Evolutionary conservation across 2,113 vertebrate genomes (phyloP).

Genomic region (Mustelus asterias): DNA sequence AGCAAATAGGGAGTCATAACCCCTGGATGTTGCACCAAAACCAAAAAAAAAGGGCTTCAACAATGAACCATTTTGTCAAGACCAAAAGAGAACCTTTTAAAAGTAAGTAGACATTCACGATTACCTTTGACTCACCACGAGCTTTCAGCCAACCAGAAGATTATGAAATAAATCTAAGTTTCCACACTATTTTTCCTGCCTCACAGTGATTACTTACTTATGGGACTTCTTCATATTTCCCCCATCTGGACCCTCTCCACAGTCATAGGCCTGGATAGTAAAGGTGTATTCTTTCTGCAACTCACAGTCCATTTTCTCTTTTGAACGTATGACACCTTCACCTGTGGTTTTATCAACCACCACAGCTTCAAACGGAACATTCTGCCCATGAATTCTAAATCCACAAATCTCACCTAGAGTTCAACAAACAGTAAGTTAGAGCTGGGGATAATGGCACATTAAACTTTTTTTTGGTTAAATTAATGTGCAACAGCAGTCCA

Average conservation of each 20-base stretch:
- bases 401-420: constrained; percentile 91
- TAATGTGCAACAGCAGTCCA: constrained; percentile 56
- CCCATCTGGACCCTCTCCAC: constrained; percentile 85
- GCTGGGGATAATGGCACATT: not conserved
- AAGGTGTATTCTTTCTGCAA: constrained; percentile 95
- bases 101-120: not conserved
- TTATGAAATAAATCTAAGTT: not conserved
- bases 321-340: constrained; percentile 84
- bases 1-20: not conserved
- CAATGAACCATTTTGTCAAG: not conserved
- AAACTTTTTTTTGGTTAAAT: constrained; percentile 39
- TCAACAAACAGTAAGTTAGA: constrained; percentile 41
- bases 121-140: not conserved
- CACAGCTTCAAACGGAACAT: constrained; percentile 92
- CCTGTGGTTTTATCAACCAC: constrained; percentile 95
- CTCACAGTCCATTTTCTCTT: constrained; percentile 89
- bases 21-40: not conserved
- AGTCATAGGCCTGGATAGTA: constrained; percentile 94
- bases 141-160: not conserved
- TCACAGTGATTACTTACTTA: constrained; percentile 69
- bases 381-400: constrained; percentile 93
- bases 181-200: not conserved
- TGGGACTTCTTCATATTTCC: constrained; percentile 85
- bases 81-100: not conserved
- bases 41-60: not conserved